phyloP scores from a whole-genome alignment of 2,888 invertebrate species.

The Sarcophaga carnaria region DNA sequence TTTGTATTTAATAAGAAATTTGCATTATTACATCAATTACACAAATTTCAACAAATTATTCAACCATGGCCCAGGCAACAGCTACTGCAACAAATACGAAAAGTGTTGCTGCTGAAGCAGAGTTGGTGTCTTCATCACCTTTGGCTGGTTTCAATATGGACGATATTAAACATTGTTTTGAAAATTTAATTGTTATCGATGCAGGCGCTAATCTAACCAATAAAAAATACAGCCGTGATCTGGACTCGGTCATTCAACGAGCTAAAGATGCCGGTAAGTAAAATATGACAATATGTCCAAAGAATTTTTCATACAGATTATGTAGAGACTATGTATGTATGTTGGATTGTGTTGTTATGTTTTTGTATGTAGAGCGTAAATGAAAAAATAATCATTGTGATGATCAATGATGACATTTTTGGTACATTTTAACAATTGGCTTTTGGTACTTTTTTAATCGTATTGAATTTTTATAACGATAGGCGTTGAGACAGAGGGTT shows the following conservation, averaged over 20 bases:
- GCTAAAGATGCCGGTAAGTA: slow-evolving; percentile 94
- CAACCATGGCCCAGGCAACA: slow-evolving; percentile 61
- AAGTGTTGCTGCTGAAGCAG: slow-evolving; percentile 48
- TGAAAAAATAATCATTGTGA: background rate
- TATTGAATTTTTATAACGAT: no score
- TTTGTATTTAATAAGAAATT: slow-evolving; percentile 14
- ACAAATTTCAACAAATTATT: slow-evolving; percentile 54
- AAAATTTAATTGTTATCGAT: slow-evolving; percentile 95
- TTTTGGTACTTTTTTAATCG: background rate
- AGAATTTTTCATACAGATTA: background rate
- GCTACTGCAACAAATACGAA: slow-evolving; percentile 14
- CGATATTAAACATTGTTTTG: slow-evolving; percentile 90
- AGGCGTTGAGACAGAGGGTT: no score
- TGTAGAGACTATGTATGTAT: background rate
- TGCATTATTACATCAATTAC: slow-evolving; percentile 38
- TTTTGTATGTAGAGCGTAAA: background rate
- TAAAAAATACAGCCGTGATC: slow-evolving; percentile 95
- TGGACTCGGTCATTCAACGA: slow-evolving; percentile 94
- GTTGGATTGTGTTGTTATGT: background rate
- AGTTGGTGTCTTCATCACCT: slow-evolving; percentile 63
- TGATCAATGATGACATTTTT: background rate
- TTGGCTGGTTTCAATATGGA: slow-evolving; percentile 73
- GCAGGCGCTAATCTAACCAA: slow-evolving; percentile 96
- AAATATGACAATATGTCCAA: background rate
- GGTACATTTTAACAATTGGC: background rate